A percentile compares a stretch with the other conserved stretches of the same genome.
phyloP scores from a whole-genome alignment of 2,113 vertebrate species.

The Protomyctophum bolini region DNA sequence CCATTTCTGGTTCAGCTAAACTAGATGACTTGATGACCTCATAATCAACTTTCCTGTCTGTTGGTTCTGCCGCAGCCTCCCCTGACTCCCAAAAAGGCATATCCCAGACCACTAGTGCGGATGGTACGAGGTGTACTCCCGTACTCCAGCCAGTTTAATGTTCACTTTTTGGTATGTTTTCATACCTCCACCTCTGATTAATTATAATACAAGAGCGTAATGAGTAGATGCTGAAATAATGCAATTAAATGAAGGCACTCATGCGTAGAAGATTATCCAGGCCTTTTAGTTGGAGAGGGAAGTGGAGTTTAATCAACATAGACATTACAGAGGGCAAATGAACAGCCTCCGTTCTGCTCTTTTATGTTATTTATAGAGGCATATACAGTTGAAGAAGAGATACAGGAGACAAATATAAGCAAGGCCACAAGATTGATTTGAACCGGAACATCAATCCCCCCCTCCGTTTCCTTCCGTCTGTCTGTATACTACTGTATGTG shows the following conservation, averaged over 20 bases:
- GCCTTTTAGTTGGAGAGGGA: constrained; percentile 28
- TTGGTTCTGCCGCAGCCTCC: too few species aligned
- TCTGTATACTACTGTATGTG: too few species aligned
- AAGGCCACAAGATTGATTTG: not conserved
- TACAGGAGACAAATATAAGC: not conserved
- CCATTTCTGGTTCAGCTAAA: too few species aligned
- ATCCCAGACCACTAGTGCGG: too few species aligned
- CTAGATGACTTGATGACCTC: too few species aligned
- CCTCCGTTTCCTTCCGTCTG: not conserved
- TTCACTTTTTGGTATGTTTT: too few species aligned
- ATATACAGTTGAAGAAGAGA: not conserved
- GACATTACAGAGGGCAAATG: constrained; percentile 38
- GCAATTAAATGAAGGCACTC: constrained; percentile 61
- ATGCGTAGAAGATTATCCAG: constrained; percentile 57
- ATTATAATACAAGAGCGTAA: constrained; percentile 43
- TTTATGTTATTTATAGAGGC: constrained; percentile 2
- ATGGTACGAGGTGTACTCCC: too few species aligned
- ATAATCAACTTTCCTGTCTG: too few species aligned
- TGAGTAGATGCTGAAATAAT: constrained; percentile 49
- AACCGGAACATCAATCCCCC: not conserved
- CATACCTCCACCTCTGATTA: too few species aligned
- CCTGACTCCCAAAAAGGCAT: too few species aligned
- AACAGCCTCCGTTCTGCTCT: constrained; percentile 17
- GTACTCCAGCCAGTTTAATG: too few species aligned
- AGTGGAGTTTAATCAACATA: constrained; percentile 45